Percentiles rank a stretch among this genome's conserved stretches.
These are phyloP conservation scores for Acronicta psi DNA, from an alignment of 2,888 invertebrate species.

Conservation along the genomic window DNA sequence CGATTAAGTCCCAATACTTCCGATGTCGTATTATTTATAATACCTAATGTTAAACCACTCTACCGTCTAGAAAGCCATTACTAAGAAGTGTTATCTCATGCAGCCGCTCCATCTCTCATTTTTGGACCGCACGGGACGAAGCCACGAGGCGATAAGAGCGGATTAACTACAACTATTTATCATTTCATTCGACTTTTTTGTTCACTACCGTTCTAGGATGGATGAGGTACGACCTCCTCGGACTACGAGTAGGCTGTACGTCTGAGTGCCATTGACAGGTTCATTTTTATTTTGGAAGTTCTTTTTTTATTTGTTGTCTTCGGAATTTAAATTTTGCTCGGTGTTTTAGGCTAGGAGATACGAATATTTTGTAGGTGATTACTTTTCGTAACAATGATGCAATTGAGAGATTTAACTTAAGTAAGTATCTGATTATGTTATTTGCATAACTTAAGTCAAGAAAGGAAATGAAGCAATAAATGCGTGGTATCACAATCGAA, in stretches of 20 bases:
- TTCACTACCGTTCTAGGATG: constrained; percentile 81
- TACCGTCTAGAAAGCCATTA: constrained; percentile 77
- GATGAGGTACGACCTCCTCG: constrained; percentile 74
- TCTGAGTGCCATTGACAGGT: constrained; percentile 59
- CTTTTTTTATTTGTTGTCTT: constrained; percentile 10
- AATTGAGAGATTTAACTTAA: constrained; percentile 5
- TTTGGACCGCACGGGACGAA: constrained; percentile 86
- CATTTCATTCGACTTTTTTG: constrained; percentile 82
- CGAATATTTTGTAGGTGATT: background rate
- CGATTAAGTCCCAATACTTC: constrained; percentile 42
- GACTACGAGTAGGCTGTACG: constrained; percentile 59
- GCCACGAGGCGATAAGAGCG: constrained; percentile 81
- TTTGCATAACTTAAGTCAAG: constrained; percentile 41
- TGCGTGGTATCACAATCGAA: constrained; percentile 39
- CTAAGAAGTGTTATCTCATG: constrained; percentile 82
- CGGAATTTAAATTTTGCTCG: constrained; percentile 33
- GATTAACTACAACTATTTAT: constrained; percentile 88
- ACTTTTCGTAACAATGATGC: background rate
- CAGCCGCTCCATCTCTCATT: constrained; percentile 85
- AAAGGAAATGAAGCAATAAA: constrained; percentile 46
- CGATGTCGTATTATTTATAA: constrained; percentile 56
- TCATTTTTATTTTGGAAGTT: constrained; percentile 39
- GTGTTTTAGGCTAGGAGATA: constrained; percentile 1
- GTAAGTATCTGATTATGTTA: constrained; percentile 31
- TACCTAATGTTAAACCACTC: constrained; percentile 62